Evolutionary conservation across 2,797 vertebrate species (phyloP), one percentile per base, ranked within the genome.

Genomic region (Halcyon chelicuti): DNA sequence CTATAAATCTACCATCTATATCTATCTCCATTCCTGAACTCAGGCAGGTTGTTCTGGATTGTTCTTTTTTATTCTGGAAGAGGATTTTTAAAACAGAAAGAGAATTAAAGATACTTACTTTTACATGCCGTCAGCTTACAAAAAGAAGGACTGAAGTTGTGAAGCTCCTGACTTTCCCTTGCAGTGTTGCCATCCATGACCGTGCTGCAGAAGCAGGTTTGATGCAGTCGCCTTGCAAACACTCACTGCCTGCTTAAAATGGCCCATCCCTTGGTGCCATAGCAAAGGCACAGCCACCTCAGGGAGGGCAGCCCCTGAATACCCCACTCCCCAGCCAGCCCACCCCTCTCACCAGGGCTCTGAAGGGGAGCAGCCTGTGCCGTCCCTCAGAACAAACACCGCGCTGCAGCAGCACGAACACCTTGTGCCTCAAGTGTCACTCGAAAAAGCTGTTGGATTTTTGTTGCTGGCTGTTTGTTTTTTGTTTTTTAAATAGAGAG

Each of bases 331-430:
- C 21, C 14, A 19, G 5, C 5, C 42, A 49, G 63, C 14, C 10
- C 37, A 10, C 4, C 1, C 3, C 7, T 23, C 14, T 29, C 3
- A 0, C 21, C 20, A 4, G 0, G 9, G 37, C 62, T 23, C 46
- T 17, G n/a, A 81, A 29, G 21, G 9, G 40, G 22, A 51, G 9
- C 10, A 0, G 0, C 29, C 33, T 11, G 8, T 0, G 0, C 33
- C 47, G n/a, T 23, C 63, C 37, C 29, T 66, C 44, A 33, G 10
- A 47, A 42, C n/a, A 58, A 52, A 25, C 22, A 10, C 35, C 7
- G 18, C 7, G 2, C 51, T 39, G 28, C 37, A 51, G 10, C 0
- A 31, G 16, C 16, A 44, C 26, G 7, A 67, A 68, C 8, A 39
- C 19, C 28, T 39, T 3, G 6, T 11, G 23, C 8, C 25, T 18